Evolutionary conservation across 2,797 vertebrate species (phyloP), one percentile per base, ranked within the genome.

Genomic region (Typhlichthys subterraneus): DNA sequence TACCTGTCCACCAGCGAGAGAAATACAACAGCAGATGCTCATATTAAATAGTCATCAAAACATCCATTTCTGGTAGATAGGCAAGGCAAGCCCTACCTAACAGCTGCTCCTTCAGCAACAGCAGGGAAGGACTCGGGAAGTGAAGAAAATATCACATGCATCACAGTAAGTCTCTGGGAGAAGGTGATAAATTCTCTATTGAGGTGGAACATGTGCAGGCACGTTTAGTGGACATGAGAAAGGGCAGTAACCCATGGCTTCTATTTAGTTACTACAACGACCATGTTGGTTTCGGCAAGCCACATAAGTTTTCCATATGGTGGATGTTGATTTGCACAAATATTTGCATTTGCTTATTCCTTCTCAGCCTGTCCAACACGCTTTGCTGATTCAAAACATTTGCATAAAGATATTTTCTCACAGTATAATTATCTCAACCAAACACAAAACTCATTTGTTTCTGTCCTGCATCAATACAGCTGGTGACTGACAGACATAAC

Each of bases 371-470:
- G 47, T 65, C 56, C n/a, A 15, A 60, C 38, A 13, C 50, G 72
- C 59, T 42, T 42, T 55, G 57, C 72, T 60, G 67, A 73, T 64
- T 75, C 38, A 67, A 38, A 74, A 58, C 4, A 59, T 52, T 45
- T 45, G 49, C 52, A 61, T 29, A 48, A 52, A 59, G 48, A 70
- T 33, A 31, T 29, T 47, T n/a, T 45, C 23, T 45, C 15, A 12
- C 38, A 42, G 38, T 42, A 42, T 42, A 45, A 49, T n/a, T 5
- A 59, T 50, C 47, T 59, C 57, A 65, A 63, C 59, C 42, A 72
- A 70, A 75, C 61, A 75, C 23, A 72, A 75, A 52, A 63, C 52
- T 57, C 54, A 45, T 75, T 83, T 84, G 84, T 85, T 70, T 67
- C 17, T 70, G 38, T 2, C 2, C 14, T 3, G 51, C 59, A 54